Percentiles rank a stretch among this genome's conserved stretches.
phyloP scores from a whole-genome alignment of 2,113 vertebrate species.

The Epinephelus fuscoguttatus region DNA sequence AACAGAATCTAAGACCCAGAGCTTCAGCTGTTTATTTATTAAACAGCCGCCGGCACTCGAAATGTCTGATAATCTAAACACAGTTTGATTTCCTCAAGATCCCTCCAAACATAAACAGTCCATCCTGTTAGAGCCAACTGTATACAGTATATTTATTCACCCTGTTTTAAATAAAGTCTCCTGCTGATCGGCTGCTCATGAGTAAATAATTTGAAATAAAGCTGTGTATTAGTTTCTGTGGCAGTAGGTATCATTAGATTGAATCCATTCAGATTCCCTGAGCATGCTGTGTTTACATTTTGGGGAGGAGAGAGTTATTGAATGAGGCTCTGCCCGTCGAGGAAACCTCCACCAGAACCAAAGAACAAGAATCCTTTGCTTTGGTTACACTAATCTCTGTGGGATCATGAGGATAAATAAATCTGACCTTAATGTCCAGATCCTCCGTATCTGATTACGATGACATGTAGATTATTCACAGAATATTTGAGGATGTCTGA shows the following conservation, averaged over 20 bases:
- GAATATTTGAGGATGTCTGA: neutral
- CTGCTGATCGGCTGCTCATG: neutral
- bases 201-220: constrained; percentile 17
- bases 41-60: constrained; percentile 49
- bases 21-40: constrained; percentile 63
- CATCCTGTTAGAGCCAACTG: constrained; percentile 36
- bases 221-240: neutral
- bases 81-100: constrained; percentile 55
- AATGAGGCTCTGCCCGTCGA: neutral
- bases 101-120: constrained; percentile 39
- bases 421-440: constrained; percentile 6
- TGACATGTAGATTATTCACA: neutral
- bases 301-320: constrained; percentile 8
- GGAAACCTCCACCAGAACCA: constrained; percentile 12
- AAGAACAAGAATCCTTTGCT: constrained; percentile 7
- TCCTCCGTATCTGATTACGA: neutral
- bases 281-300: constrained; percentile 18
- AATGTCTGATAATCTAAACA: constrained; percentile 65
- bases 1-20: constrained; percentile 46
- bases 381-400: neutral
- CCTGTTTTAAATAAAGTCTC: constrained; percentile 62
- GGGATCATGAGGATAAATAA: constrained; percentile 21
- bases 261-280: neutral
- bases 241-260: constrained; percentile 34
- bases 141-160: constrained; percentile 42